phyloP scores from a whole-genome alignment of 2,797 vertebrate species.

The Crocodylus rhombifer region DNA sequence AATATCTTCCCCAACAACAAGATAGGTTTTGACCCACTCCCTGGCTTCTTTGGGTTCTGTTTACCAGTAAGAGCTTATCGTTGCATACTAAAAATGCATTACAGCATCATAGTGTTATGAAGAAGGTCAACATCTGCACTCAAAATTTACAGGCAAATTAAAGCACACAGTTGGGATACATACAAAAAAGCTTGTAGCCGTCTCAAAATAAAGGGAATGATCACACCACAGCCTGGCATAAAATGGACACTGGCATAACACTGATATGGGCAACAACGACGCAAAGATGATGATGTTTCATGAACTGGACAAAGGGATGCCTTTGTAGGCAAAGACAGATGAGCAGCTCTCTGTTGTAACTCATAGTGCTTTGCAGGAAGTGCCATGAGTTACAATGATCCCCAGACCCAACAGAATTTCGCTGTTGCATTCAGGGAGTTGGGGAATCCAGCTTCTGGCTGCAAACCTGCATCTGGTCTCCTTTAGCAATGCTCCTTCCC shows the following conservation, averaged over 20 bases:
- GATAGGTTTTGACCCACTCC: neutral
- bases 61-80: neutral
- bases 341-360: too few species aligned
- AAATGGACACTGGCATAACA: neutral
- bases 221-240: neutral
- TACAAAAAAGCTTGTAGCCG: neutral
- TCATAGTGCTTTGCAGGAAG: too few species aligned
- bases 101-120: neutral
- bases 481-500: too few species aligned
- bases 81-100: neutral
- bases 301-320: fast-evolving
- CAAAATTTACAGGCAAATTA: neutral
- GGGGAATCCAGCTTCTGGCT: too few species aligned
- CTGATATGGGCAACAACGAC: fast-evolving
- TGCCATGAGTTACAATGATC: too few species aligned
- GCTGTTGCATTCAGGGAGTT: too few species aligned
- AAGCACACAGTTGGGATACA: neutral
- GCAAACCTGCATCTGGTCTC: too few species aligned
- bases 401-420: too few species aligned
- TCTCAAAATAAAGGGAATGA: neutral
- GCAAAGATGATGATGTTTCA: neutral
- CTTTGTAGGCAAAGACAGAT: neutral
- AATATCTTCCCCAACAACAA: neutral
- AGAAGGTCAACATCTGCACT: neutral
- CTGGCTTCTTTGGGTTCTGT: neutral